A percentile compares a stretch with the other conserved stretches of the same genome.
Conservation (phyloP, 1,140 invertebrate species). For the Lasaia peninsularis region DNA sequence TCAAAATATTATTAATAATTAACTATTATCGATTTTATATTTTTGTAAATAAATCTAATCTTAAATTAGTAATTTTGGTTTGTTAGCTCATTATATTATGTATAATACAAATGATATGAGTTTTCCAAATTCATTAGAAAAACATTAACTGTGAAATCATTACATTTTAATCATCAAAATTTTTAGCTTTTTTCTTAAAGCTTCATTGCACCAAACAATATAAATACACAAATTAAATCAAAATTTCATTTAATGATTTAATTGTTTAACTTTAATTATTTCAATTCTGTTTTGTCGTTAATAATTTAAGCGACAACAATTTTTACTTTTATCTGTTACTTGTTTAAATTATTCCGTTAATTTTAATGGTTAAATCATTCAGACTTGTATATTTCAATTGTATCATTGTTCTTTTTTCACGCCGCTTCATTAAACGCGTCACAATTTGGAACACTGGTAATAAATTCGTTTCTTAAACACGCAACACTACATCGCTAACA, state of each 20-base stretch:
- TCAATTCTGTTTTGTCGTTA: no score
- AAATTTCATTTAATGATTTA: neutral
- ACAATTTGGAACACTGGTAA: constrained; percentile 75
- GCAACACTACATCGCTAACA: constrained; percentile 21
- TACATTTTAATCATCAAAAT: constrained; percentile 3
- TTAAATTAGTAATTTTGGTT: no score
- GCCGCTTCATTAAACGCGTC: constrained; percentile 71
- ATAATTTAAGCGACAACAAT: neutral
- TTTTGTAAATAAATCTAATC: constrained; percentile 15
- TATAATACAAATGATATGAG: constrained; percentile 1
- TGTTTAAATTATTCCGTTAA: neutral
- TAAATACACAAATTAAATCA: constrained; percentile 1
- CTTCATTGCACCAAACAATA: constrained; percentile 37
- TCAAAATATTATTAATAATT: no score
- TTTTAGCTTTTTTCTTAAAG: constrained; percentile 35
- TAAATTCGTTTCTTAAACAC: constrained; percentile 44
- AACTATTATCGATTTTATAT: neutral
- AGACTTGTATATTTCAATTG: constrained; percentile 36
- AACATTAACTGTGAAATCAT: constrained; percentile 10
- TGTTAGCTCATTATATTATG: neutral
- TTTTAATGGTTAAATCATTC: neutral
- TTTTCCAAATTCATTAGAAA: neutral
- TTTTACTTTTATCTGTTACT: neutral
- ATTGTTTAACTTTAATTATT: neutral
- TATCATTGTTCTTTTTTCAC: constrained; percentile 71